Base-by-base conservation (phyloP, 37 sponge, comb jelly and placozoan species). In the Ephydatia muelleri region DNA sequence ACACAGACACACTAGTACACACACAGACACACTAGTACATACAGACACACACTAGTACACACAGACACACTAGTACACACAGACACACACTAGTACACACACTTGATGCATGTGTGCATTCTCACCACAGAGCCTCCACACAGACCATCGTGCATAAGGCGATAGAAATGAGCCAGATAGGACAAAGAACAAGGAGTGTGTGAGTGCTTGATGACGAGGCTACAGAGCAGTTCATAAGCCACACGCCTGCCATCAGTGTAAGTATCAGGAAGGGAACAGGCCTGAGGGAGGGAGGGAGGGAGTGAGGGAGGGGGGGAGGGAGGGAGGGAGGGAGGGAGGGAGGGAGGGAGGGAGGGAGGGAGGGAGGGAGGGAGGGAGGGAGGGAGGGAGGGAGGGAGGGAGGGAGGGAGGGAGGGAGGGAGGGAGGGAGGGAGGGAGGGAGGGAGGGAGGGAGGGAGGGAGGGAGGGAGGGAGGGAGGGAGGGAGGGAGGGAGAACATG, bases 171-270 rank as follows among this genome's bases (percentile, higher is more conserved):
- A 0, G 75, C 29, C n/a, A 95, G 88, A 68, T 86, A 83, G 0
- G 68, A 19, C 4, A 21, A 70, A 3, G 89, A 38, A 12, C 82
- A 87, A 19, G 81, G 80, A 31, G 82, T 80, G 86, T 78, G 85
- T 80, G 83, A 87, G 76, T 91, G 88, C 2, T 82, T 48, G 48
- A 97, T 76, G 68, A 79, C 70, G 77, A 91, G 93, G 0, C 83
- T 75, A 77, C 96, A 97, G 43, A 97, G 88, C 16, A 97, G 76
- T 78, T 91, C 83, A 69, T 91, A 88, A 35, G 94, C 89, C 22
- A 68, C 37, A 74, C 49, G 78, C 0, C 92, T 76, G 25, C 94
- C 93, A n/a, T 49, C 79, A 39, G 65, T 37, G 38, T 75, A 95
- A 29, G 84, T 83, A 38, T 35, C 47, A 3, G 90, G 83, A 64